Percentiles rank a stretch among this genome's conserved stretches.
These are phyloP conservation scores for Calosoma granatense DNA, from an alignment of 1,140 invertebrate species.

Conservation along the genomic window DNA sequence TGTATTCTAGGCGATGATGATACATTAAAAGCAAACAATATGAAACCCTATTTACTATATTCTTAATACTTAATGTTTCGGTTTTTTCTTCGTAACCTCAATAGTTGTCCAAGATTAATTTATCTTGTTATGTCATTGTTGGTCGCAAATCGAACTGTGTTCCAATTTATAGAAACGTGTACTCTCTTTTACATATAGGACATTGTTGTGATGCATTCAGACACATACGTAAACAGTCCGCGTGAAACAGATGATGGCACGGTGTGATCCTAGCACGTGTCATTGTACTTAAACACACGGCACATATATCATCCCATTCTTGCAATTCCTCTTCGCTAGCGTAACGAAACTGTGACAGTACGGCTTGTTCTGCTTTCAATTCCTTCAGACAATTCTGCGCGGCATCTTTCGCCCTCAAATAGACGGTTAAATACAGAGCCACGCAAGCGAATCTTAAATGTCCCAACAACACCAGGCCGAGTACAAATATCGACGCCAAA, in stretches of 20 bases:
- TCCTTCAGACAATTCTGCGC: constrained; percentile 40
- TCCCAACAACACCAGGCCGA: constrained; percentile 42
- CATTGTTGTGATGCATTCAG: constrained; percentile 56
- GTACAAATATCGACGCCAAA: constrained; percentile 41
- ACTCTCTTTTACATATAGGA: constrained; percentile 56
- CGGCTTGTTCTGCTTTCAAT: constrained; percentile 45
- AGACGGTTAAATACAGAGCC: constrained; percentile 56
- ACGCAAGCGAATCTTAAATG: constrained; percentile 46
- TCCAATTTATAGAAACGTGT: constrained; percentile 32
- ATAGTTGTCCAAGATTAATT: no score
- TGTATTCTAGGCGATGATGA: no score
- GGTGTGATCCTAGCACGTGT: constrained; percentile 57
- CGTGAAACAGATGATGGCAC: constrained; percentile 68
- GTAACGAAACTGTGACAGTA: constrained; percentile 50
- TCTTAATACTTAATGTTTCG: no score
- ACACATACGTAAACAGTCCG: constrained; percentile 59
- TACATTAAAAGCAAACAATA: no score
- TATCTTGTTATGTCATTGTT: neutral
- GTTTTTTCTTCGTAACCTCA: no score
- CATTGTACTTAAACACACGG: constrained; percentile 61
- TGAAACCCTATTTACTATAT: no score
- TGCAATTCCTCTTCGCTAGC: constrained; percentile 54
- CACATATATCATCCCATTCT: constrained; percentile 62
- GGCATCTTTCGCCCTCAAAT: constrained; percentile 52
- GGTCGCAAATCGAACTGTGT: neutral